Evolutionary conservation across 2,113 vertebrate species (phyloP).

Genomic region (Arenaria interpres): DNA sequence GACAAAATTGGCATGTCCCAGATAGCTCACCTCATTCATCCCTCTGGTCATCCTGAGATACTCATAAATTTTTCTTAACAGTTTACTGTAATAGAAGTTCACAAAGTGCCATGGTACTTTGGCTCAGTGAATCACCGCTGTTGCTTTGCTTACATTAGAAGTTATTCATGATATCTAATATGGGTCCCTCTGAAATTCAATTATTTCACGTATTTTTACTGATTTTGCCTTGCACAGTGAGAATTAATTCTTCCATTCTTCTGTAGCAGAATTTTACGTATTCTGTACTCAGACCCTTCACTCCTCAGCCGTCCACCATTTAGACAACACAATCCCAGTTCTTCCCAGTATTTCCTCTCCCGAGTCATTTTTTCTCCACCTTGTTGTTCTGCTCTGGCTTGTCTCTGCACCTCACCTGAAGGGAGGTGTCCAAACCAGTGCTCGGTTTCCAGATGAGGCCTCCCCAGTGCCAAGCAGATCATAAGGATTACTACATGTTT

Average conservation of each 20-base stretch:
- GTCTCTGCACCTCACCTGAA: neutral
- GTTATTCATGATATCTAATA: neutral
- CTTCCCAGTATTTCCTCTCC: neutral
- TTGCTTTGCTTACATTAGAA: neutral
- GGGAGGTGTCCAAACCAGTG: rapidly evolving
- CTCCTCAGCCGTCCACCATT: neutral
- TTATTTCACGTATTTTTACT: neutral
- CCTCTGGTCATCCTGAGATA: neutral
- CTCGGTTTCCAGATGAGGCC: rapidly evolving
- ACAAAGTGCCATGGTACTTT: neutral
- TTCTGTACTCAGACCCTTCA: neutral
- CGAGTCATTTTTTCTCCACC: rapidly evolving
- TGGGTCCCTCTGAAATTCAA: neutral
- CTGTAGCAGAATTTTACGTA: neutral
- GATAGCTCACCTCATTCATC: neutral
- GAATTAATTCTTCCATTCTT: neutral
- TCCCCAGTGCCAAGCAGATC: neutral
- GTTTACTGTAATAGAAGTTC: neutral
- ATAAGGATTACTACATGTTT: neutral
- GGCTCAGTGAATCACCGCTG: neutral
- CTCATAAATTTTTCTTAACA: neutral
- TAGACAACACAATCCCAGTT: neutral
- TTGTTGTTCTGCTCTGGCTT: neutral
- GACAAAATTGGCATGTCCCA: neutral
- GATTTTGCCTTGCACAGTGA: neutral